Conservation (phyloP, 2,888 invertebrate species). For the Agriotes lineatus region DNA sequence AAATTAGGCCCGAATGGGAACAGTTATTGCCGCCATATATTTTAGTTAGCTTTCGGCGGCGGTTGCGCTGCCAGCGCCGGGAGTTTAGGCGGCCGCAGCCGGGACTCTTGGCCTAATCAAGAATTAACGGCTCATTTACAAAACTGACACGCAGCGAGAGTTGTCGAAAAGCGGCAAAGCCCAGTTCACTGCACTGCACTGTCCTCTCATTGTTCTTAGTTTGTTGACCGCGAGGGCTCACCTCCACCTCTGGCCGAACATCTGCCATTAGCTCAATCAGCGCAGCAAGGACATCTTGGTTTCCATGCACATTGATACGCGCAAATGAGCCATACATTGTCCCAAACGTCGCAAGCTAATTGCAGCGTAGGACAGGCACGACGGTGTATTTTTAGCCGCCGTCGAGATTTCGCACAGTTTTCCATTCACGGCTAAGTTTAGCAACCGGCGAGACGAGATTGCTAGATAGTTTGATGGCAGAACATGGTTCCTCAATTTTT, state of each 20-base stretch:
- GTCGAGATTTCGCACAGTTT: not conserved
- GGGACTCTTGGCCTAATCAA: slow-evolving; percentile 20
- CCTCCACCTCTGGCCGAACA: slow-evolving; percentile 20
- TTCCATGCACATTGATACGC: slow-evolving; percentile 6
- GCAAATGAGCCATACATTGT: not conserved
- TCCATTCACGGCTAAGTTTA: slow-evolving; percentile 12
- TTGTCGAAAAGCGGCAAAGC: slow-evolving; percentile 32
- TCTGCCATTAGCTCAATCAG: slow-evolving; percentile 26
- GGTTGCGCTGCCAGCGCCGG: too few relatives aligned
- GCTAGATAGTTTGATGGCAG: not conserved
- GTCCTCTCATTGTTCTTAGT: slow-evolving; percentile 38
- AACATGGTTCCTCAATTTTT: too few relatives aligned
- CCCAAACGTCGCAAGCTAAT: too few relatives aligned
- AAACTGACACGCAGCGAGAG: slow-evolving; percentile 22
- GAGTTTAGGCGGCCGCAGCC: slow-evolving; percentile 3
- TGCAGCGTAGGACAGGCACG: too few relatives aligned
- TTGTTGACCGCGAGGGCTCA: slow-evolving; percentile 30
- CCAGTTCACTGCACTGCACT: slow-evolving; percentile 23
- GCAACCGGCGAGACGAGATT: not conserved
- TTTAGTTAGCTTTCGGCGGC: not conserved
- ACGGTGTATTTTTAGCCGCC: too few relatives aligned
- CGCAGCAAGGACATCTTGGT: slow-evolving; percentile 16
- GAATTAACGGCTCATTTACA: slow-evolving; percentile 22
- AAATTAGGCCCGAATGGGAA: slow-evolving; percentile 10
- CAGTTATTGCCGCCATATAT: slow-evolving; percentile 12